A percentile compares a stretch with the other conserved stretches of the same genome.
These are phyloP conservation scores for silkworm (Bombyx mori) DNA, from an alignment of 1,140 invertebrate genomes.

Conservation along the genomic window ASM3026992v2 NC_085130.1:19050001-19050500, in stretches of 20 bases:
- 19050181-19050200: conserved; percentile 29
- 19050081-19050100: conserved; percentile 63
- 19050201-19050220: not conserved
- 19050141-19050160: conserved; percentile 65
- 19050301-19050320: conserved; percentile 1
- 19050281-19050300: conserved; percentile 1
- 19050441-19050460: conserved; percentile 59
- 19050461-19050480: conserved; percentile 64
- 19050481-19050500: conserved; percentile 52
- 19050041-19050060: conserved; percentile 56
- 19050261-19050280: not conserved
- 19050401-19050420: conserved; percentile 55
- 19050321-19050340: conserved; percentile 12
- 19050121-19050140: conserved; percentile 62
- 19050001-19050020: conserved; percentile 65
- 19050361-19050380: conserved; percentile 24
- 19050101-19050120: conserved; percentile 57
- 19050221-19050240: conserved; percentile 2
- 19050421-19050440: conserved; percentile 67
- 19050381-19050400: conserved; percentile 19
- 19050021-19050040: conserved; percentile 66
- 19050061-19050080: conserved; percentile 58
- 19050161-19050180: conserved; percentile 57
- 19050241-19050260: conserved; percentile 2
- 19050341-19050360: conserved; percentile 33